phyloP scores from a whole-genome alignment of 1,140 invertebrate genomes.

The Penaeus japonicus region DNA sequence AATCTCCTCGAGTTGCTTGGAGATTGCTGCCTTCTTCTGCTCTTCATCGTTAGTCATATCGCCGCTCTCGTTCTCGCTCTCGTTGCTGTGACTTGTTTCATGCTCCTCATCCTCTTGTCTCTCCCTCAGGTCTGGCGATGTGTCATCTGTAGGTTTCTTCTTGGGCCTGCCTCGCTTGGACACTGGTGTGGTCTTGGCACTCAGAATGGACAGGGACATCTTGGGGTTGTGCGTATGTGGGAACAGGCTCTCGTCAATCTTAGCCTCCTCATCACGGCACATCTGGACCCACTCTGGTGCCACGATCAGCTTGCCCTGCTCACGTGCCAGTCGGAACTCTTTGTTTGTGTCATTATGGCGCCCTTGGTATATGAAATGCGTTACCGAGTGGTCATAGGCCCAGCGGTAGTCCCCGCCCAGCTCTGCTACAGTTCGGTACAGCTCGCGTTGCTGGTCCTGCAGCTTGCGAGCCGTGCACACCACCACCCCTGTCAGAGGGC shows the following conservation, averaged over 20 bases:
- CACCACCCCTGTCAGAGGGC: conserved; percentile 64
- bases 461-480: conserved; percentile 65
- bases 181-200: conserved; percentile 60
- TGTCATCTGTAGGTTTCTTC: conserved; percentile 6
- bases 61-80: neutral
- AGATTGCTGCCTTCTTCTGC: conserved; percentile 52
- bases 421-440: conserved; percentile 63
- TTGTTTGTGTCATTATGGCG: conserved; percentile 64
- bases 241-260: conserved; percentile 65
- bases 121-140: neutral
- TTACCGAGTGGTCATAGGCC: conserved; percentile 62
- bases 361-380: conserved; percentile 66
- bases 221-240: conserved; percentile 66
- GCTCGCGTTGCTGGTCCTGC: conserved; percentile 63
- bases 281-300: conserved; percentile 66
- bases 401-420: conserved; percentile 67
- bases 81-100: neutral
- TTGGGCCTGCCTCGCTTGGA: conserved; percentile 61
- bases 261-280: conserved; percentile 64
- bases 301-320: conserved; percentile 65
- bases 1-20: conserved; percentile 41
- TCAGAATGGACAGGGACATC: conserved; percentile 58
- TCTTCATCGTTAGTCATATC: conserved; percentile 29
- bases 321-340: conserved; percentile 65
- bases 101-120: conserved; percentile 21